phyloP scores from a whole-genome alignment of 2,888 invertebrate genomes.

The Hydroisotoma schaefferi region DNA sequence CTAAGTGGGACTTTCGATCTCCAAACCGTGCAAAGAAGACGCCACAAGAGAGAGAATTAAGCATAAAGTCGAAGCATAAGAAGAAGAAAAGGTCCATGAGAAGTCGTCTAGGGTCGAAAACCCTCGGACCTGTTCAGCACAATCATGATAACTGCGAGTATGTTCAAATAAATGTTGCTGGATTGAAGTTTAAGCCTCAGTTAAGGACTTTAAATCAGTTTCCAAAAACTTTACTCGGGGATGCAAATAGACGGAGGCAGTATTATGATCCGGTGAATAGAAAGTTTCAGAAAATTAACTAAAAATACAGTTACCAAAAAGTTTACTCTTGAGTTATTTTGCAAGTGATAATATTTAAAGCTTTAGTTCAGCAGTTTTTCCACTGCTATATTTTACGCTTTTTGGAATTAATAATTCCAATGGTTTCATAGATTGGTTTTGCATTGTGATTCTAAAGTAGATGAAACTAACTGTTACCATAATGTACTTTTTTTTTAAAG shows the following conservation, averaged over 20 bases:
- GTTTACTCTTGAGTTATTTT: no score
- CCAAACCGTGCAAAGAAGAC: background rate
- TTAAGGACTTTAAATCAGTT: slow-evolving; percentile 22
- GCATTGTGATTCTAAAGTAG: background rate
- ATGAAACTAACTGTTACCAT: background rate
- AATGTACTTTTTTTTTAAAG: background rate
- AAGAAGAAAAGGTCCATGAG: background rate
- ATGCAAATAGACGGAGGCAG: slow-evolving; percentile 17
- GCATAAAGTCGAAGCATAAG: slow-evolving; percentile 1
- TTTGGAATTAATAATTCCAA: background rate
- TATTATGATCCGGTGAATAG: slow-evolving; percentile 25
- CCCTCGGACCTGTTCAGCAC: slow-evolving; percentile 17
- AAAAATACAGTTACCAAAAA: no score
- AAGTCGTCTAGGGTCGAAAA: background rate
- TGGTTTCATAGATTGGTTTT: background rate
- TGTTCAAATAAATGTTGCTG: slow-evolving; percentile 32
- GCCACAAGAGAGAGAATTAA: background rate
- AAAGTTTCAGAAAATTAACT: no score
- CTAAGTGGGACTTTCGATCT: background rate
- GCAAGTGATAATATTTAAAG: no score
- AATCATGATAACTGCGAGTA: slow-evolving; percentile 23
- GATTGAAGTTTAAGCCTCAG: slow-evolving; percentile 23
- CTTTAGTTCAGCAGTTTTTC: no score
- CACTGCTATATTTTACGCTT: no score
- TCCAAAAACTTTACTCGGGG: slow-evolving; percentile 34